These are phyloP conservation scores for Andricus grossulariae DNA, from an alignment of 1,140 invertebrate species.

Conservation along the genomic window DNA sequence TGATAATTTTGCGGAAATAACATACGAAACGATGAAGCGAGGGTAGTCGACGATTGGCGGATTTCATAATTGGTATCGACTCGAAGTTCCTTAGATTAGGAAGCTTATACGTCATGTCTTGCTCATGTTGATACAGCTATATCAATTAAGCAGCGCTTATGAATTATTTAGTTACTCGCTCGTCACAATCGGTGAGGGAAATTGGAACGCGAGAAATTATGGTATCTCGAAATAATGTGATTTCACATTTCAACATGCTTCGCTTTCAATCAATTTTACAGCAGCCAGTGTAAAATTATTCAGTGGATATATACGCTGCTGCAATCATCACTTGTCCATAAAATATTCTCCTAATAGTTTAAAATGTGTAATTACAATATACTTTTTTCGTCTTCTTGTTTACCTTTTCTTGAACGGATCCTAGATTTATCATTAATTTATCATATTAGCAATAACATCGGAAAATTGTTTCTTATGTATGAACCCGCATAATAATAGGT, in stretches of 20 bases:
- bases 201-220: constrained; percentile 43
- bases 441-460: not conserved
- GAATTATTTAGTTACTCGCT: constrained; percentile 46
- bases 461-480: not conserved
- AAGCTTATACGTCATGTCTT: constrained; percentile 24
- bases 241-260: constrained; percentile 28
- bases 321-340: constrained; percentile 6
- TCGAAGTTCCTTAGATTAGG: constrained; percentile 23
- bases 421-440: not conserved
- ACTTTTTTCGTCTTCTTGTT: no score
- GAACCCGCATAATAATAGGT: not conserved
- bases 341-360: not conserved
- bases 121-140: constrained; percentile 32
- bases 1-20: not conserved
- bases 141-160: constrained; percentile 29
- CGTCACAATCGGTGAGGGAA: constrained; percentile 44
- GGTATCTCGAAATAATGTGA: constrained; percentile 42
- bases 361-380: no score
- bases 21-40: constrained; percentile 27
- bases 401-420: no score
- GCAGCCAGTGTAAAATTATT: constrained; percentile 24
- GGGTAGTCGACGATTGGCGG: not conserved
- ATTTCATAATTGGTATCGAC: constrained; percentile 39
- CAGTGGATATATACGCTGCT: not conserved
- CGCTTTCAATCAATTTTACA: constrained; percentile 2